Evolutionary conservation across 2,113 vertebrate species (phyloP), one percentile per base, ranked within the genome.

Genomic region (Alces alces): DNA sequence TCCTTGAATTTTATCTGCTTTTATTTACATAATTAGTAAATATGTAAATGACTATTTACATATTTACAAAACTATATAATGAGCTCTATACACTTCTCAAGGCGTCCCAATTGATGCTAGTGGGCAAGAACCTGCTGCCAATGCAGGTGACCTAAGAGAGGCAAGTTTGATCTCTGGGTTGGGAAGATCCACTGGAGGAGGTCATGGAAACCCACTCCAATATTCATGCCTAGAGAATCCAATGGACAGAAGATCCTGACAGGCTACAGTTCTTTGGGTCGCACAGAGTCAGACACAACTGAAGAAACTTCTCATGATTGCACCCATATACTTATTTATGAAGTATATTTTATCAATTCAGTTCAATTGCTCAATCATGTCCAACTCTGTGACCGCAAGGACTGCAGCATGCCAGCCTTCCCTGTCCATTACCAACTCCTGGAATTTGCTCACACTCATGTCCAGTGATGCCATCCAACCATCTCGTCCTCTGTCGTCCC

Each of bases 1-100:
- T 27, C 64, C 80, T 96, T 79, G 28, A 91, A 57, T 92, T 96
- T 94, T 76, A 80, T 87, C 80, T 82, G 54, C 45, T 89, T 93
- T 90, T 73, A 78, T 84, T 91, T 64, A 33, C 12, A 17, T 3
- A 94, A 89, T 76, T 78, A 54, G 60, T 33, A 61, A 47, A 39
- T 23, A 70, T 70, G n/a, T 70, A 70, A 23, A 39, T 39, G 39
- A 23, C 19, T 39, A 70, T 39, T 39, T 70, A 70, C 66, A 39
- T 23, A 70, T 25, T 78, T 86, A 57, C 14, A 78, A 86, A 96
- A 86, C 12, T 28, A 55, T 60, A 54, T 36, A 80, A n/a, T 93
- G 33, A 91, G 27, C 96, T 70, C 43, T 54, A 45, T 52, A 80
- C 82, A 9, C 60, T 91, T 91, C 54, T 36, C 54, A 83, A 25